Evolutionary conservation across 1,140 invertebrate species (phyloP).

Genomic region (Elymnias hypermnestra): DNA sequence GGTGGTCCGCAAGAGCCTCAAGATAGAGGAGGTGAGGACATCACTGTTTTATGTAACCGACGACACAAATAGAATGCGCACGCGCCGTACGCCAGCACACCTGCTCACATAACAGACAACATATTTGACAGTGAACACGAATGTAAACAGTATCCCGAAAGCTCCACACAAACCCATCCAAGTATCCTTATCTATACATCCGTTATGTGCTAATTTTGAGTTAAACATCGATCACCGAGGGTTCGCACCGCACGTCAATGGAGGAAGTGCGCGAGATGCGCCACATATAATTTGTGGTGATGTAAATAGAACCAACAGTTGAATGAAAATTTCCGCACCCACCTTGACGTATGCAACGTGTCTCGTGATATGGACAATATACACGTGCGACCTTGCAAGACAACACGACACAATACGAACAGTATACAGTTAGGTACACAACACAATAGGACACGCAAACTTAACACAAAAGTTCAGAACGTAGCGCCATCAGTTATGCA

Average conservation of each 20-base stretch:
- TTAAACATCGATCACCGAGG: slow-evolving; percentile 47
- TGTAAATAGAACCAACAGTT: slow-evolving; percentile 65
- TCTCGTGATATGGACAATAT: slow-evolving; percentile 49
- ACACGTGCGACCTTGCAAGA: slow-evolving; percentile 64
- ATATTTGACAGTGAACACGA: slow-evolving; percentile 64
- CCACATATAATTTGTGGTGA: slow-evolving; percentile 56
- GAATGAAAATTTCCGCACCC: slow-evolving; percentile 66
- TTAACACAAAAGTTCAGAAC: too few species aligned
- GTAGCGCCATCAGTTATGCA: slow-evolving; percentile 19
- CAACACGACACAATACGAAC: slow-evolving; percentile 41
- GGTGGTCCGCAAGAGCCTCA: slow-evolving; percentile 79
- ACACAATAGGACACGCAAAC: slow-evolving; percentile 7
- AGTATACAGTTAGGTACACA: slow-evolving; percentile 5
- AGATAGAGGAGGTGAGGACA: slow-evolving; percentile 80
- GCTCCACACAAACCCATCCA: slow-evolving; percentile 7
- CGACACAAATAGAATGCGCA: slow-evolving; percentile 56
- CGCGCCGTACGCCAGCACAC: slow-evolving; percentile 47
- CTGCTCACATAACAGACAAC: slow-evolving; percentile 68
- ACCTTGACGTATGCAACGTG: slow-evolving; percentile 65
- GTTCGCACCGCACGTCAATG: slow-evolving; percentile 55
- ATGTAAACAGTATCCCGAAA: slow-evolving; percentile 58
- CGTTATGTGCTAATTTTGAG: too few species aligned
- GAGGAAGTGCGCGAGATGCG: slow-evolving; percentile 60
- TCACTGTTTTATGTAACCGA: slow-evolving; percentile 65
- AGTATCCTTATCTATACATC: slow-evolving; percentile 34